Evolutionary conservation across 1,140 invertebrate genomes (phyloP).

Genomic region (Tribolium madens): DNA sequence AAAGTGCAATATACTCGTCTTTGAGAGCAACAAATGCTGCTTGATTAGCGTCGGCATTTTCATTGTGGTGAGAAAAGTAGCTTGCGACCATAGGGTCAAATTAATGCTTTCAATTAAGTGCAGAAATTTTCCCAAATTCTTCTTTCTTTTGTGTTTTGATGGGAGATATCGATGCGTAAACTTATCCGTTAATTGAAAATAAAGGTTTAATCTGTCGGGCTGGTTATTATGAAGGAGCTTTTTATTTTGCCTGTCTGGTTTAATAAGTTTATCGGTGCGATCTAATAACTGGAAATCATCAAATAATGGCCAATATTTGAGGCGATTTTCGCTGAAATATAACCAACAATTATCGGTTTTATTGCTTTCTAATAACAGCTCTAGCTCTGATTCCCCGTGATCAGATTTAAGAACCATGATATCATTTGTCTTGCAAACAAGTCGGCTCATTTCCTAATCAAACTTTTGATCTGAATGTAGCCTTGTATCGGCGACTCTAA

Average conservation of each 20-base stretch:
- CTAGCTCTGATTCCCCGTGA: neutral
- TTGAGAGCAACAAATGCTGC: neutral
- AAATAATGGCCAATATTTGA: conserved; percentile 14
- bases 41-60: conserved; percentile 7
- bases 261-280: neutral
- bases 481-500: neutral
- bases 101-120: neutral
- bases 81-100: neutral
- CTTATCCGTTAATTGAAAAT: conserved; percentile 2
- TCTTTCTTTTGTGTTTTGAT: too few species aligned
- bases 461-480: neutral
- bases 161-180: too few species aligned
- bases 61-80: conserved; percentile 22
- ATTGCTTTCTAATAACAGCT: conserved; percentile 25
- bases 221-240: neutral
- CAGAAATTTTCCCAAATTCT: neutral
- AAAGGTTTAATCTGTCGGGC: neutral
- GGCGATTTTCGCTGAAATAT: conserved; percentile 6
- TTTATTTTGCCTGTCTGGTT: conserved; percentile 1
- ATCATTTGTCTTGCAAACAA: neutral
- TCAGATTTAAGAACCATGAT: neutral
- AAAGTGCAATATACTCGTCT: conserved; percentile 10
- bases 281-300: conserved; percentile 6
- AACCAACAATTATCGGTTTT: conserved; percentile 8
- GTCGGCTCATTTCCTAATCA: neutral